Base-by-base conservation (phyloP, 2,888 invertebrate genomes). In the Micropterix aruncella region DNA sequence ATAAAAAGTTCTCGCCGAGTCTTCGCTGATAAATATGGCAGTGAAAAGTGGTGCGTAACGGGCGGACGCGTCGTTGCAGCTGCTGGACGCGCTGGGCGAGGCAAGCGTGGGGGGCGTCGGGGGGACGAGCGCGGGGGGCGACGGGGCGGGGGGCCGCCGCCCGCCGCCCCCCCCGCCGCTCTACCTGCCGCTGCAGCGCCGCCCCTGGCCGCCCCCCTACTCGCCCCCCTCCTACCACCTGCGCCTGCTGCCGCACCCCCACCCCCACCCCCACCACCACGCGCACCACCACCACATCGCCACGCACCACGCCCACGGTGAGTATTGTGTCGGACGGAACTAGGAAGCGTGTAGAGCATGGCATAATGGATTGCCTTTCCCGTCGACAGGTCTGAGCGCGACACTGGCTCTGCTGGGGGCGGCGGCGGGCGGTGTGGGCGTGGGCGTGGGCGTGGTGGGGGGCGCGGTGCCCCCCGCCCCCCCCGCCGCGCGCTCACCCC, bases 171-270 rank as follows among this genome's bases (percentile, higher is more conserved):
- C 52, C 47, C 18, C 45, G 50, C 27, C 41, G 3, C 2, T 14
- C 18, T 18, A 18, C 9, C 16, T 36, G 16, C 19, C 16, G 16
- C 43, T 19, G 38, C 53, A 56, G 16, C 57, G 57, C 46, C 54
- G 54, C 44, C 55, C 60, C n/a, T 52, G 60, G 37, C 55, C 58
- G n/a, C 57, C 59, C 17, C 57, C 60, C 16, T 46, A 47, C 3
- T 55, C 57, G 43, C 62, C 52, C 55, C 61, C 66, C 47, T 65
- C 72, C 51, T 68, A 61, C 55, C 74, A 67, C 64, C 66, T 59
- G 53, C 70, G 57, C 63, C 63, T 52, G 44, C 57, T 12, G 37
- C 46, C 42, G 4, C 70, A 46, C 54, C 60, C 38, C 56, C 61
- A n/a, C 53, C 75, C 55, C 52, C 71, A 57, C 55, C 60, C 44